Base-by-base conservation (phyloP, 1,140 invertebrate genomes). In the Anthonomus grandis region DNA sequence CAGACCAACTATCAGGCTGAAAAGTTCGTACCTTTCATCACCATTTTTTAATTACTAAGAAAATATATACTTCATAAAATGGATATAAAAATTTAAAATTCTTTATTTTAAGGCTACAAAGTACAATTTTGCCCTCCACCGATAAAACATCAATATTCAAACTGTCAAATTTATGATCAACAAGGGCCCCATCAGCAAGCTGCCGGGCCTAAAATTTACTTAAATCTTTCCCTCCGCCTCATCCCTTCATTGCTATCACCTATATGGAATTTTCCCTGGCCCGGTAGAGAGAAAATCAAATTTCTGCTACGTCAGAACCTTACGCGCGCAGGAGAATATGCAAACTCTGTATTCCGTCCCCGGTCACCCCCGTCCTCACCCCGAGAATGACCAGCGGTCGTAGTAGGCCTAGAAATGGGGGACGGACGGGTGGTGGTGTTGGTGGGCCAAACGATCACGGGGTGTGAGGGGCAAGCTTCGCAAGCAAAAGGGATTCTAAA, bases 341-440 rank as follows among this genome's bases (percentile, higher is more conserved):
- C 65, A 72, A 72, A 70, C 68, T 64, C 58, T 57, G 38, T 64
- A 31, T 36, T n/a, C 23, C 49, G 12, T 19, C 49, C 8, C 25
- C 25, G 17, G 23, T 6, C 36, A 10, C 67, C 60, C 68, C 50
- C 39, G n/a, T 66, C 62, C 66, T 68, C 56, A 57, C 61, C 60
- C 44, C 63, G 55, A 56, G 65, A 72, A 72, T 72, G 70, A 72
- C 70, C 70, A 72, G 67, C 67, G 70, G 70, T 64, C 69, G 57
- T 63, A 62, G 59, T 59, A 56, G 55, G 54, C 47, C 66, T 45
- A 66, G 48, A 42, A 59, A 50, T 54, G 52, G 42, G 52, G 49
- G 47, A 36, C 45, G 39, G 47, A 64, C 47, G 51, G 41, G 39
- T 36, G 36, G 55, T 56, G 55, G 58, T 59, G 39, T 46, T 13